Percentiles rank a stretch among this genome's conserved stretches.
Evolutionary conservation across 2,113 vertebrate species (phyloP).

Genomic region (Paratilapia polleni): DNA sequence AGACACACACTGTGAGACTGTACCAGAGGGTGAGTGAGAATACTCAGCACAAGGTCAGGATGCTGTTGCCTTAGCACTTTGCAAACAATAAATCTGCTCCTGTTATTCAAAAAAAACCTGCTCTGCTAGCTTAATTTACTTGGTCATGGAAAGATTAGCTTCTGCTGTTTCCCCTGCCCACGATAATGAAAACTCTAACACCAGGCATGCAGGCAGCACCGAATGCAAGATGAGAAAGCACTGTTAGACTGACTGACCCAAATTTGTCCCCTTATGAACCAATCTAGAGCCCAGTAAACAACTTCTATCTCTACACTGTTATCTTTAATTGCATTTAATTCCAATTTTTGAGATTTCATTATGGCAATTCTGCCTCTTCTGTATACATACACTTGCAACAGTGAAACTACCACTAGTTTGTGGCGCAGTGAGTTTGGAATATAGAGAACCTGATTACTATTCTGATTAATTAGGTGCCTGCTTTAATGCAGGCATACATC

Average conservation of each 20-base stretch:
- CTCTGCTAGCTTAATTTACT: slow-evolving; percentile 47
- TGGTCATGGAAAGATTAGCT: slow-evolving; percentile 64
- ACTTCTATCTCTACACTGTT: not conserved
- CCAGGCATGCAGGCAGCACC: not conserved
- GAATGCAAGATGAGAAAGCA: slow-evolving; percentile 33
- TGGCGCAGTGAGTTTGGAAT: not conserved
- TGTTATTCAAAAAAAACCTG: slow-evolving; percentile 36
- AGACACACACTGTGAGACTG: slow-evolving; percentile 12
- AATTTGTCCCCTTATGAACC: slow-evolving; percentile 36
- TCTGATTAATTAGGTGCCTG: not conserved
- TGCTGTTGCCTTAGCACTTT: slow-evolving; percentile 28
- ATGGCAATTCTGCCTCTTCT: not conserved
- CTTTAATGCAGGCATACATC: not conserved
- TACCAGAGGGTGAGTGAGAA: slow-evolving; percentile 18
- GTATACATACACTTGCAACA: not conserved
- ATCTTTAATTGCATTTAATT: slow-evolving; percentile 5
- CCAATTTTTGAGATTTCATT: slow-evolving; percentile 5
- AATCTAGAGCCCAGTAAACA: not conserved
- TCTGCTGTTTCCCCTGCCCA: slow-evolving; percentile 21
- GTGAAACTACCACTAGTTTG: not conserved
- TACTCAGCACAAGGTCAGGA: slow-evolving; percentile 47
- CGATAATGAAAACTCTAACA: slow-evolving; percentile 54
- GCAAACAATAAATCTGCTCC: slow-evolving; percentile 56
- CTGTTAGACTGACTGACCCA: slow-evolving; percentile 22
- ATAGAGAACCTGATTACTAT: not conserved